Evolutionary conservation across 1,140 invertebrate species (phyloP), one percentile per base, ranked within the genome.

Genomic region (Drosophila ficusphila): DNA sequence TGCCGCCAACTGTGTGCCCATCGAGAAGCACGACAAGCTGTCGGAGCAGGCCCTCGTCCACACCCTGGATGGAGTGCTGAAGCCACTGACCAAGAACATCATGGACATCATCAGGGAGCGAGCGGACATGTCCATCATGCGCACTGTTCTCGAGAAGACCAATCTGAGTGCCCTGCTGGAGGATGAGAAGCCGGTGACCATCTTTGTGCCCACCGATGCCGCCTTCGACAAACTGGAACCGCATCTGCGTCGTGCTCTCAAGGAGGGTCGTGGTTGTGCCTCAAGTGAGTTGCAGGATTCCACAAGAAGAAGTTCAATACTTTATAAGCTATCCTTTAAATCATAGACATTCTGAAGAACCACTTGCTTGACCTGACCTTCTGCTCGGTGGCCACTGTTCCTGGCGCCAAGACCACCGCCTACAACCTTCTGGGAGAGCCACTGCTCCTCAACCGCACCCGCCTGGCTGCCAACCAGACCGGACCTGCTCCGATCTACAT

Each of bases 41-140:
- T 94, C 95, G 0, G 93, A 93, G 29, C 95, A 96, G 81, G 95
- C 95, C 18, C 93, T 96, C 4, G 92, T 96, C 1, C 95, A 96
- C 79, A 91, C 96, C 0, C 92, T 96, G 5, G 93, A 94, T 34
- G 92, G 93, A 18, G 92, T 95, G 3, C 92, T 96, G 3, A 92
- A 93, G 48, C 94, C 94, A 1, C 90, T 93, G 8, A 90, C 68
- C 33, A 85, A 92, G 18, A 89, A 73, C 47, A 79, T 93, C 1
- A 90, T 91, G 81, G 90, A 92, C 25, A 90, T 93, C 25, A 92
- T 93, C 25, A 83, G 90, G 8, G 74, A 90, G 70, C 92, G 92
- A 69, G 76, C 73, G 0, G 90, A 91, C 51, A 68, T 91, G 85
- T 89, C 90, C 18, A 88, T 91, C 5, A 89, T 91, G 78, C 79